Evolutionary conservation across 35 echinoderm and acorn worm species (phyloP), one percentile per base, ranked within the genome.

Genomic region (Heliocidaris tuberculata): DNA sequence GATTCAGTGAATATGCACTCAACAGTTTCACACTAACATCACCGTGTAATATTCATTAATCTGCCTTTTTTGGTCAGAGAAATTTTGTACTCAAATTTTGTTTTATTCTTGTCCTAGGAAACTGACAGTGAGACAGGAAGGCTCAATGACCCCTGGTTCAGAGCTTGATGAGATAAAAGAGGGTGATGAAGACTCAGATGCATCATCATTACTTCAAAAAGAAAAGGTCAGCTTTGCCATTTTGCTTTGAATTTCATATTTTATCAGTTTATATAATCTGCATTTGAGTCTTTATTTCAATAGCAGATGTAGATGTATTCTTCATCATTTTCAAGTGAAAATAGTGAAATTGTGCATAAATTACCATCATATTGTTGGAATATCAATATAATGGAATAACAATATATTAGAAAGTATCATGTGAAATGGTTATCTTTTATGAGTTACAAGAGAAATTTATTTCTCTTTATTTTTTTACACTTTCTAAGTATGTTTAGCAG

Each of bases 161-260:
- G 49, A n/a, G 16, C n/a, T 35, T 27, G 88, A 50, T 27, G 88
- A 13, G 65, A 78, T 78, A 19, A 78, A 2, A 42, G 88, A 90
- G 24, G 88, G 48, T 90, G 88, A 90, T 47, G 88, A 90, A 78
- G 65, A 78, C 65, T 78, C 88, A 42, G 32, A 90, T 90, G 88
- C 29, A n/a, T 90, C 32, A 24, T 49, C 88, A 42, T 42, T 47
- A 24, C 21, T 15, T 49, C 88, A 90, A 7, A 49, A 49, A 90
- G 48, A 49, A 90, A 47, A 47, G 48, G 32, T 49, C 24, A 47
- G 88, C 16, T 49, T 90, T 13, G 12, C 88, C 32, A 17, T 21
- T 30, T 35, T n/a, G 86, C 86, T 35, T 35, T 2, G n/a, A 87
- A 31, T 30, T 24, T 17, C 13, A 87, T 0, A 17, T 56, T 56